phyloP scores from a whole-genome alignment of 1,140 invertebrate species.

The Onthophagus taurus region DNA sequence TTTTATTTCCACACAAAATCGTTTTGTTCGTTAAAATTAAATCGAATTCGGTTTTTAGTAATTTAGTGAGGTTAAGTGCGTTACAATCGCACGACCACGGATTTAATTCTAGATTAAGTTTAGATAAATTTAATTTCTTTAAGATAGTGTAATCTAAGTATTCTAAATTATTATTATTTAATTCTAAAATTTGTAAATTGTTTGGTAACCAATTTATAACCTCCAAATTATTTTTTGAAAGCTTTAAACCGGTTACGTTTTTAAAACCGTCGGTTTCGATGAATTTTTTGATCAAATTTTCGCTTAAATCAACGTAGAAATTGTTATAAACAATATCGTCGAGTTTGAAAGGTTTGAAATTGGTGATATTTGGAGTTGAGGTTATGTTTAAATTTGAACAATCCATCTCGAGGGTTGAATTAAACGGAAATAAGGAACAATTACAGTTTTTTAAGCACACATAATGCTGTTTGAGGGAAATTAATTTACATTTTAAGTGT shows the following conservation, averaged over 20 bases:
- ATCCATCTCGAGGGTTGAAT: too few species aligned
- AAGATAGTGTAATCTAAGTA: conserved; percentile 19
- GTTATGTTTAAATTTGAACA: too few species aligned
- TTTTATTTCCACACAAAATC: neutral
- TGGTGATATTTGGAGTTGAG: too few species aligned
- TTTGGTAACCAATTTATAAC: neutral
- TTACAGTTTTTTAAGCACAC: too few species aligned
- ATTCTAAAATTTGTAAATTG: conserved; percentile 1
- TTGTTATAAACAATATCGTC: conserved; percentile 34
- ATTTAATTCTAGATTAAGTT: conserved; percentile 25
- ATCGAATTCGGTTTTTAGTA: conserved; percentile 12
- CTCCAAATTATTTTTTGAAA: neutral
- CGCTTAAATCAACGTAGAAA: neutral
- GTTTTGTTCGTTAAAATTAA: neutral
- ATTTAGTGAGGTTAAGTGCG: conserved; percentile 17
- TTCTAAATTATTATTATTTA: conserved; percentile 24
- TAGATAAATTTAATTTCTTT: conserved; percentile 14
- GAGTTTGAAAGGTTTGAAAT: too few species aligned
- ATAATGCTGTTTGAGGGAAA: too few species aligned
- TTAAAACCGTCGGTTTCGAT: neutral
- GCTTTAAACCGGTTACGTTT: conserved; percentile 1
- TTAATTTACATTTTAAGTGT: too few species aligned
- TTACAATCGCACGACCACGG: conserved; percentile 26
- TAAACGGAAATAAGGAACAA: too few species aligned
- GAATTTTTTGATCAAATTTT: conserved; percentile 5